Base-by-base conservation (phyloP, 2,113 vertebrate species). In the Limanda limanda region DNA sequence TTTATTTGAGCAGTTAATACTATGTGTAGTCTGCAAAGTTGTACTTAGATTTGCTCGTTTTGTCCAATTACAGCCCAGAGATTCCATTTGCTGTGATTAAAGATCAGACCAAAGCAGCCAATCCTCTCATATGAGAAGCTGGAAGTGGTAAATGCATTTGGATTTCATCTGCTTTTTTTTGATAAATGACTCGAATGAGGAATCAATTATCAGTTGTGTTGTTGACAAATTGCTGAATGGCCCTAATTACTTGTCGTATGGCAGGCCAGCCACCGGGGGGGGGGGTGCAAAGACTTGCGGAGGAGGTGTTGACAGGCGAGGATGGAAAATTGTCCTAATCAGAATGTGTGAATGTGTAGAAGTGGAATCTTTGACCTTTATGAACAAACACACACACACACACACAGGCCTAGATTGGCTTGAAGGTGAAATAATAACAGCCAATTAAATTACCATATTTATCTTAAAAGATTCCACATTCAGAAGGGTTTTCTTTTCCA, bases 291-390 rank as follows among this genome's bases (percentile, higher is more conserved):
- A 61, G 31, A 31, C 42, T 9, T 13, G n/a, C 0, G 17, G 18
- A 45, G n/a, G 1, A 11, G 40, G 10, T 42, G 13, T 24, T 25
- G 51, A 48, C 35, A 63, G 67, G 60, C 60, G 42, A 11, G 51
- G 51, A 54, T 40, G 20, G 54, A 13, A 42, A 11, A 42, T 42
- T 54, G 20, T 59, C 37, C 14, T 69, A 17, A 51, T 85, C 25
- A 21, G 17, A 21, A 45, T 35, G n/a, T 60, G n/a, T 75, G n/a
- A 35, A 27, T 68, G 52, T 20, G 54, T 12, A 58, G 12, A 52
- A 25, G 71, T 3, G 45, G 9, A 73, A 52, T 51, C 9, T 65
- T 37, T 76, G n/a, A 60, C 45, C 55, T 51, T 31, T 12, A 47
- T 42, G 5, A 25, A 66, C 4, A 69, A 35, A 65, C 17, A 25